These are phyloP conservation scores for Odontamblyopus rebecca DNA, from an alignment of 2,797 vertebrate species.

Conservation along the genomic window DNA sequence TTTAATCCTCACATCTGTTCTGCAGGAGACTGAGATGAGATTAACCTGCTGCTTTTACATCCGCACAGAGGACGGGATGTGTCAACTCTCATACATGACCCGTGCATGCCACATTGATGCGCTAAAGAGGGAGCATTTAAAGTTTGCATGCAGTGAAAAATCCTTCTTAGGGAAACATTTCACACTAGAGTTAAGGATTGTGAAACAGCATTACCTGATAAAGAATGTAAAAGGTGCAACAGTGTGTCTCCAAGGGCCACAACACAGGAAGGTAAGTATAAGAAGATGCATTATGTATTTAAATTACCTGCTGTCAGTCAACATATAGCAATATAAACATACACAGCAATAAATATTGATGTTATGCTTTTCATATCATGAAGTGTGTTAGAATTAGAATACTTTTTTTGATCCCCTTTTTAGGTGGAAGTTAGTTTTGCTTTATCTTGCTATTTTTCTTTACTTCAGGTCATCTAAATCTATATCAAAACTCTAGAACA, in stretches of 20 bases:
- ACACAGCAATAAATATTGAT: no score
- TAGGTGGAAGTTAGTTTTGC: background rate
- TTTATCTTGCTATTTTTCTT: background rate
- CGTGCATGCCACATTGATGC: background rate
- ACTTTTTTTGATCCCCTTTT: no score
- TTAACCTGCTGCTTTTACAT: conserved; percentile 59
- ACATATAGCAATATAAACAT: no score
- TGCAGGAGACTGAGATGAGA: conserved; percentile 50
- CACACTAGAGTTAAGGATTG: background rate
- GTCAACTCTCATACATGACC: conserved; percentile 1
- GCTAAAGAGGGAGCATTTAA: background rate
- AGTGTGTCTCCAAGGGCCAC: background rate
- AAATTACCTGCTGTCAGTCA: no score
- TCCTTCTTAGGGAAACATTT: background rate
- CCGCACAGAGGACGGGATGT: conserved; percentile 12
- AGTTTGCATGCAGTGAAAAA: background rate
- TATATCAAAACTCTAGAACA: background rate
- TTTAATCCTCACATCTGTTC: conserved; percentile 70
- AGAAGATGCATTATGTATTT: no score
- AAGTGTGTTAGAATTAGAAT: no score
- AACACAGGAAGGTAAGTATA: no score
- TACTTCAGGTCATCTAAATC: background rate
- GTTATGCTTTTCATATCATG: no score
- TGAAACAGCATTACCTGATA: background rate
- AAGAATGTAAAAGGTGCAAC: background rate